A percentile compares a stretch with the other conserved stretches of the same genome.
phyloP scores from a whole-genome alignment of 2,888 invertebrate species.

The Eupithecia subfuscata region DNA sequence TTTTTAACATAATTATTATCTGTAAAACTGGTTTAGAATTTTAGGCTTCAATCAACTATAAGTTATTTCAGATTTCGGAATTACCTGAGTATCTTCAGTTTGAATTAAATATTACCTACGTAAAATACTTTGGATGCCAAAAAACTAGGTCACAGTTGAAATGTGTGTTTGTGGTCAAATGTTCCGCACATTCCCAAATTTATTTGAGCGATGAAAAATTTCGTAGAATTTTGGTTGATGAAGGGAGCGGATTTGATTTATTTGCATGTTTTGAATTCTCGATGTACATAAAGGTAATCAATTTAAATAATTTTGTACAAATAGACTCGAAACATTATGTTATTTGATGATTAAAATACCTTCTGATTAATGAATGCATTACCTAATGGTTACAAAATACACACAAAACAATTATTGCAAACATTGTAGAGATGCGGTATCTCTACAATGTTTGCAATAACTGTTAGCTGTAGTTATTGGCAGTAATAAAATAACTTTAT shows the following conservation, averaged over 20 bases:
- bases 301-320: conserved; percentile 5
- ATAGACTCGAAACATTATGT: neutral
- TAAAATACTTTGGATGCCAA: neutral
- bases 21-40: no score
- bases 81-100: neutral
- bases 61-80: no score
- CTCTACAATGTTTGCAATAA: no score
- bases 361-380: neutral
- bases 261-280: conserved; percentile 32
- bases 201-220: conserved; percentile 38
- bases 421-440: no score
- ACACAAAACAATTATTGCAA: no score
- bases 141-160: neutral
- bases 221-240: conserved; percentile 40
- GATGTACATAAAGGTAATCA: conserved; percentile 12
- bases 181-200: conserved; percentile 25
- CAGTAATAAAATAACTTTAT: neutral
- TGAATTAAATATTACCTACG: neutral
- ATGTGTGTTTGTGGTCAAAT: conserved; percentile 27
- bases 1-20: neutral
- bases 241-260: conserved; percentile 44
- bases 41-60: no score
- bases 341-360: neutral
- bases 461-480: no score
- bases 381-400: no score